phyloP scores from a whole-genome alignment of 2,113 vertebrate species.

The Xiphophorus hellerii region DNA sequence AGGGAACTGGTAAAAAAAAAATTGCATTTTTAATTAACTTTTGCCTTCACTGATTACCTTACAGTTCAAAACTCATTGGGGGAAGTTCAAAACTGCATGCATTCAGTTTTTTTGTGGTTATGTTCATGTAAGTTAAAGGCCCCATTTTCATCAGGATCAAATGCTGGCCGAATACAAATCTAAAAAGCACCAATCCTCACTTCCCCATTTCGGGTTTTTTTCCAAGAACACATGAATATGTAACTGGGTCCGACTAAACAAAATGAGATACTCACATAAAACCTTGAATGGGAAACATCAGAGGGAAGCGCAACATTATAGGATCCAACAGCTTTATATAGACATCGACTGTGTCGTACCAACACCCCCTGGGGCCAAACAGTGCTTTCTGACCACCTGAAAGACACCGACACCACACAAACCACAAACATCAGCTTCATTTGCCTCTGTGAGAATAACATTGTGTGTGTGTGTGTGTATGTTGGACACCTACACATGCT shows the following conservation, averaged over 20 bases:
- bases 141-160: background rate
- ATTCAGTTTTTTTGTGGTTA: background rate
- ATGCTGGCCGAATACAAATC: background rate
- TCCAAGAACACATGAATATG: background rate
- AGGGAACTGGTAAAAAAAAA: too few species aligned
- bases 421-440: background rate
- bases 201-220: background rate
- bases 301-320: conserved; percentile 98
- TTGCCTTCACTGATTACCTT: too few species aligned
- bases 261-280: conserved; percentile 90
- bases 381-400: conserved; percentile 96
- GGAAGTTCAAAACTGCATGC: too few species aligned
- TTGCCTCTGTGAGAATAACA: accelerated
- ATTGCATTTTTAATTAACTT: too few species aligned
- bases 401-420: conserved; percentile 7
- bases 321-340: conserved; percentile 95
- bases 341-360: conserved; percentile 93
- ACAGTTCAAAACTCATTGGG: too few species aligned
- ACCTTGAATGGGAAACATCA: conserved; percentile 95
- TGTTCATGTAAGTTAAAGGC: background rate
- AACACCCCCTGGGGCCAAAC: conserved; percentile 98
- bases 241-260: background rate
- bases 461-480: too few species aligned
- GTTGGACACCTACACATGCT: conserved; percentile 92
- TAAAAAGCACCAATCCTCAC: background rate